Percentiles rank a stretch among this genome's conserved stretches.
Conservation (phyloP, 2,888 invertebrate genomes). For the Caenorhabditis uteleia region DNA sequence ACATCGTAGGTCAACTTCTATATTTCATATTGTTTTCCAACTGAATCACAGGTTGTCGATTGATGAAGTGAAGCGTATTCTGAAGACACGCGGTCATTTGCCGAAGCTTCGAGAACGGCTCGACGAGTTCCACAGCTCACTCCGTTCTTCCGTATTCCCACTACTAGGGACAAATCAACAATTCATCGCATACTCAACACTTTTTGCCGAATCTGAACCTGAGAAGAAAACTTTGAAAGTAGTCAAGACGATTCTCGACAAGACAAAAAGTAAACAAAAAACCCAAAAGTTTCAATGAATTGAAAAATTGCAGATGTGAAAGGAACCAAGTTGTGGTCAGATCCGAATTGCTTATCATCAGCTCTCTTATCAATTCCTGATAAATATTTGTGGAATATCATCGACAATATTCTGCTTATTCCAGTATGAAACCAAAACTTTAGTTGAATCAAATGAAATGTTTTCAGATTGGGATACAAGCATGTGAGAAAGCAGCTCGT, state of each 20-base stretch:
- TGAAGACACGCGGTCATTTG: conserved; percentile 41
- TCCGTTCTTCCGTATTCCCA: conserved; percentile 39
- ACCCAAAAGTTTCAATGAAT: background rate
- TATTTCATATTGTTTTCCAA: conserved; percentile 3
- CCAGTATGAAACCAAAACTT: too few species aligned
- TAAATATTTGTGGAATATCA: conserved; percentile 13
- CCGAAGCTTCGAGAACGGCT: conserved; percentile 23
- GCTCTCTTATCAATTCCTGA: conserved; percentile 38
- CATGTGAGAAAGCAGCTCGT: conserved; percentile 33
- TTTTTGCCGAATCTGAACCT: conserved; percentile 38
- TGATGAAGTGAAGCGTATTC: conserved; percentile 30
- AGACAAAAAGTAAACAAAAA: conserved; percentile 1
- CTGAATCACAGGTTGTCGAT: conserved; percentile 19
- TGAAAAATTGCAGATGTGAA: conserved; percentile 12
- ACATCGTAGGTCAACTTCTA: conserved; percentile 20
- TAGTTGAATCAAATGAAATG: too few species aligned
- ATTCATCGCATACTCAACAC: conserved; percentile 43
- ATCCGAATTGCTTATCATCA: conserved; percentile 14
- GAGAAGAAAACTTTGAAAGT: conserved; percentile 34
- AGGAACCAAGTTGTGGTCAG: conserved; percentile 32
- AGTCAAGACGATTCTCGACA: conserved; percentile 38
- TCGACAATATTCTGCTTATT: conserved; percentile 11
- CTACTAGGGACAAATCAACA: conserved; percentile 37
- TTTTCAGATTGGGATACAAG: conserved; percentile 35
- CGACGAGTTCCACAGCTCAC: conserved; percentile 34